Evolutionary conservation across 2,113 vertebrate species (phyloP), one percentile per base, ranked within the genome.

Genomic region (Apteryx owenii): DNA sequence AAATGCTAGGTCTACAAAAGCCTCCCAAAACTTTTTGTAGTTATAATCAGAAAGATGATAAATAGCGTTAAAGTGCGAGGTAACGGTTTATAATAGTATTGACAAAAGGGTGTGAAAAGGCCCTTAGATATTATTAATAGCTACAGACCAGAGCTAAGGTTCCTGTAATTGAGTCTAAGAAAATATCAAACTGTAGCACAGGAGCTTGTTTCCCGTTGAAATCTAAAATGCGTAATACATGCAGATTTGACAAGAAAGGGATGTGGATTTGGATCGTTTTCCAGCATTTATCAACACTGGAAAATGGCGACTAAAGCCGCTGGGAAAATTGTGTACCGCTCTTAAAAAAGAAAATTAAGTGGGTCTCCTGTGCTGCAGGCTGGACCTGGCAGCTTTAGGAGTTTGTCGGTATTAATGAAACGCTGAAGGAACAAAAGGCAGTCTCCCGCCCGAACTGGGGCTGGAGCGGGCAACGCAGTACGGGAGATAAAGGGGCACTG

Each of bases 181-280:
- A 20, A 19, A 16, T 28, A 31, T 10, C 16, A 31, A 31, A 31
- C 56, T 58, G 29, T 10, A 18, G 29, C 56, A 5, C 56, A 19
- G 29, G 56, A 18, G 3, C 29, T 31, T 18, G 16, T 10, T 58
- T 58, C 8, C 56, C 56, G 16, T 18, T 58, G 56, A 31, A 31
- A 10, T 31, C 17, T 6, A 58, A 17, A 54, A 56, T 11, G 54
- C 6, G 15, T 9, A 16, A 10, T 62, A 3, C 10, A 5, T 8
- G 16, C 11, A 17, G 31, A 3, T 19, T 7, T 0, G n/a, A 28
- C 46, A 4, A 6, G 38, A 9, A 3, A 6, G 13, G 40, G 28
- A 33, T 8, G 15, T 0, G 15, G 8, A 13, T 9, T 50, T 11
- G 10, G 3, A 7, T 3, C 21, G 33, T 64, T 28, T 20, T 31